Evolutionary conservation across 2,888 invertebrate species (phyloP).

Genomic region (Ophioninae sp.): DNA sequence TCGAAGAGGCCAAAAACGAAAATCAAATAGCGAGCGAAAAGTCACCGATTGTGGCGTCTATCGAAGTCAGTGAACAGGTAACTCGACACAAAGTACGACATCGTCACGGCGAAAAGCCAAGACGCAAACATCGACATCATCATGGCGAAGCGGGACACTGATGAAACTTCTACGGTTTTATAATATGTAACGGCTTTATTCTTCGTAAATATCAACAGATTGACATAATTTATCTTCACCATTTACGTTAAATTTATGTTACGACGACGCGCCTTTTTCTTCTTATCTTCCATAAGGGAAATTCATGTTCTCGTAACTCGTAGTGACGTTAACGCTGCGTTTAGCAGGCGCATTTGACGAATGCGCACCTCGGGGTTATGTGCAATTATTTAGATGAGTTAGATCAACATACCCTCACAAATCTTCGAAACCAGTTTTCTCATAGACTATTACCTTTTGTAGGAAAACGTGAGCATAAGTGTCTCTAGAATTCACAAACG

Average conservation of each 20-base stretch:
- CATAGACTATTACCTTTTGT: too few relatives aligned
- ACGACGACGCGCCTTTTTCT: background rate
- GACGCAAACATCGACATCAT: constrained; percentile 37
- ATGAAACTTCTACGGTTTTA: background rate
- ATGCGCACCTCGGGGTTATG: too few relatives aligned
- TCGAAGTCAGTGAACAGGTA: constrained; percentile 71
- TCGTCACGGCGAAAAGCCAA: constrained; percentile 70
- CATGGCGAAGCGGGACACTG: constrained; percentile 8
- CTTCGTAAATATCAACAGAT: constrained; percentile 19
- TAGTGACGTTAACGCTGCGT: too few relatives aligned
- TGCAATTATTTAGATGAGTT: too few relatives aligned
- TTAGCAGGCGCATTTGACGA: too few relatives aligned
- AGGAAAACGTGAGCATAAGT: too few relatives aligned
- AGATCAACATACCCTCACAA: too few relatives aligned
- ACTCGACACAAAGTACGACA: constrained; percentile 72
- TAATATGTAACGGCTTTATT: constrained; percentile 19
- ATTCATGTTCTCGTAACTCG: background rate
- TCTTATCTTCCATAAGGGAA: background rate
- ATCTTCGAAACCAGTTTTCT: too few relatives aligned
- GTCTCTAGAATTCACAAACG: too few relatives aligned
- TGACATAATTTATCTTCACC: constrained; percentile 20
- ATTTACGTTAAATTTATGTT: constrained; percentile 17
- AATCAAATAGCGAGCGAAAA: constrained; percentile 40
- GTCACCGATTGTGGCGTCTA: constrained; percentile 70
- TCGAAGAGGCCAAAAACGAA: constrained; percentile 59